These are phyloP conservation scores for Propsilocerus akamusi DNA, from an alignment of 1,140 invertebrate species.

Conservation along the genomic window DNA sequence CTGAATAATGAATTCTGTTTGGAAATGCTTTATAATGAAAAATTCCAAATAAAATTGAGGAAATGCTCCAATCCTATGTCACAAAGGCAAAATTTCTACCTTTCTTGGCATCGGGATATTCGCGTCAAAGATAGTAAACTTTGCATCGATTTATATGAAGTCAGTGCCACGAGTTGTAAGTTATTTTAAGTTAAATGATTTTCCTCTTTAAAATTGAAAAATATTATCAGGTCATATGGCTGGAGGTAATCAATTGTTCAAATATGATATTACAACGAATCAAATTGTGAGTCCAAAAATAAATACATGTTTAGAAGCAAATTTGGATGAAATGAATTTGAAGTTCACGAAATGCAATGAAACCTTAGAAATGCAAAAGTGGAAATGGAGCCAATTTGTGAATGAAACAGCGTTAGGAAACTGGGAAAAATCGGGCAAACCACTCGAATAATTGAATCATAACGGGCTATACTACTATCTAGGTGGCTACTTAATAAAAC, in stretches of 20 bases:
- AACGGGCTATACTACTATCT: too few relatives aligned
- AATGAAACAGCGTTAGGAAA: background rate
- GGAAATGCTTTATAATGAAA: slow-evolving; percentile 42
- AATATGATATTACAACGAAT: slow-evolving; percentile 30
- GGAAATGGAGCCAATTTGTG: background rate
- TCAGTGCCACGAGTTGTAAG: slow-evolving; percentile 14
- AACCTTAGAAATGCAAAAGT: background rate
- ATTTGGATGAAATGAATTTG: background rate
- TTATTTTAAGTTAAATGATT: background rate
- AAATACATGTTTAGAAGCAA: background rate
- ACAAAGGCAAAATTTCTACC: slow-evolving; percentile 12
- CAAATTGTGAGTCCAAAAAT: background rate
- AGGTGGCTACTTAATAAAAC: too few relatives aligned
- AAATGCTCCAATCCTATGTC: slow-evolving; percentile 3
- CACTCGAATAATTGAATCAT: too few relatives aligned
- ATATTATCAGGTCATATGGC: slow-evolving; percentile 46
- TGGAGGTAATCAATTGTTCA: slow-evolving; percentile 64
- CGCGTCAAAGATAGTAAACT: slow-evolving; percentile 36
- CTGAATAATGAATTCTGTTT: slow-evolving; percentile 48
- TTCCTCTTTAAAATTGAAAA: slow-evolving; percentile 29
- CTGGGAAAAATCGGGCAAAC: background rate
- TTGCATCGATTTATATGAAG: slow-evolving; percentile 42
- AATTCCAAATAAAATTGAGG: slow-evolving; percentile 28
- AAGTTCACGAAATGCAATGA: background rate
- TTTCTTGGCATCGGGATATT: slow-evolving; percentile 53